Conservation (phyloP, 1,140 invertebrate species). For the Megalopta genalis region DNA sequence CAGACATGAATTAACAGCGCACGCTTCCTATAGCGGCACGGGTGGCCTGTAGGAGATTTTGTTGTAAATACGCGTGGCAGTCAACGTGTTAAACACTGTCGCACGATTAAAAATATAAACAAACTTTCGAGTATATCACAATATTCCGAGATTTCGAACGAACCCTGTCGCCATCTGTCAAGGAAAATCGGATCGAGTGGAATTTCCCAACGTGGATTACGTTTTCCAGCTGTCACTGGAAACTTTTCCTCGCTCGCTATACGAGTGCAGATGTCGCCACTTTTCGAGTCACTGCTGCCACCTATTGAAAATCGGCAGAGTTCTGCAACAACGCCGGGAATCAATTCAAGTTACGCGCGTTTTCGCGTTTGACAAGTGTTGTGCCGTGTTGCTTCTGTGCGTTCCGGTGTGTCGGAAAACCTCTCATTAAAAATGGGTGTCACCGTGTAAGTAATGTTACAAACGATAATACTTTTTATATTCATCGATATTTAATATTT, state of each 20-base stretch:
- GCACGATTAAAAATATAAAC: too few relatives aligned
- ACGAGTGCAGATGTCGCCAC: background rate
- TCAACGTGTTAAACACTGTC: too few relatives aligned
- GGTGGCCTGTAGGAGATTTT: too few relatives aligned
- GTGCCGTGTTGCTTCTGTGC: background rate
- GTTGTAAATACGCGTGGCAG: too few relatives aligned
- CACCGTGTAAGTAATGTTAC: conserved; percentile 59
- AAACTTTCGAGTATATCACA: too few relatives aligned
- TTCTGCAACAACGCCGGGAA: background rate
- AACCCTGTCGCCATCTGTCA: too few relatives aligned
- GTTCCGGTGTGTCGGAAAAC: background rate
- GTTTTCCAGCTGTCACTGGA: background rate
- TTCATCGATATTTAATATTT: background rate
- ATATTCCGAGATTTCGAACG: too few relatives aligned
- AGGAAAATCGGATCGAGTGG: too few relatives aligned
- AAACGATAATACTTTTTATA: background rate
- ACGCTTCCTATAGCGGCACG: too few relatives aligned
- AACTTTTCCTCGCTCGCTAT: background rate
- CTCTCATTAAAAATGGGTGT: conserved; percentile 55
- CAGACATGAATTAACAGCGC: too few relatives aligned
- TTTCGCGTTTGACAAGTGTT: conserved; percentile 30
- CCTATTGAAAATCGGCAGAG: background rate
- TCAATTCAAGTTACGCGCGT: conserved; percentile 11
- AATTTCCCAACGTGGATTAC: too few relatives aligned
- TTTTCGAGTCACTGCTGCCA: background rate